Base-by-base conservation (phyloP, 2,797 vertebrate species). In the Discoglossus pictus region DNA sequence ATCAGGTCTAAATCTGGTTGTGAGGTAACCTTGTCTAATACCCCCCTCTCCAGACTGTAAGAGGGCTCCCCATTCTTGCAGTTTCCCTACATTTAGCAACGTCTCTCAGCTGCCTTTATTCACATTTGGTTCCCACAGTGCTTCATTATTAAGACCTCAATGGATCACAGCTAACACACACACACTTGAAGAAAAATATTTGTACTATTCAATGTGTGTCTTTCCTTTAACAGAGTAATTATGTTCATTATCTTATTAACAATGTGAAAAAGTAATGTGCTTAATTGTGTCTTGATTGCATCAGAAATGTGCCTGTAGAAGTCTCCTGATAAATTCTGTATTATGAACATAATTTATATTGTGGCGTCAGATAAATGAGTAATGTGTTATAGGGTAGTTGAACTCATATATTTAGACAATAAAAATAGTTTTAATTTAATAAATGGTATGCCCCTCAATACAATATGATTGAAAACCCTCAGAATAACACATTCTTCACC, bases 131-230 rank as follows among this genome's bases (percentile, higher is more conserved):
- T 88, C 86, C 83, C 80, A 85, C 80, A 76, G 80, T 54, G 78
- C 73, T 79, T 74, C 79, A 82, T 81, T 83, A 78, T 77, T 74
- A 77, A 78, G 74, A 71, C 77, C 83, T 80, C 80, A 73, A 73
- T 79, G 72, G 39, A 70, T 68, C 38, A 60, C 73, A 63, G 77
- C 76, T 81, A 75, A 82, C 73, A 55, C 75, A 76, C 75, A 76
- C 46, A 75, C 35, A 61, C 81, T 83, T 78, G 80, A 82, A 80
- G 85, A 80, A 79, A 85, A 86, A 84, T 86, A 83, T 86, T 84
- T 84, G 77, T 68, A 74, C 79, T 79, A 79, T 84, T 86, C 82
- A 82, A 43, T 44, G 71, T 65, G 72, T 77, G 79, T 62, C 72
- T 62, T 61, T 74, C 63, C 42, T 81, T 85, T 78, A 83, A 61